Percentiles rank a stretch among this genome's conserved stretches.
Conservation (phyloP, 2,113 vertebrate genomes). For the Phycodurus eques region DNA sequence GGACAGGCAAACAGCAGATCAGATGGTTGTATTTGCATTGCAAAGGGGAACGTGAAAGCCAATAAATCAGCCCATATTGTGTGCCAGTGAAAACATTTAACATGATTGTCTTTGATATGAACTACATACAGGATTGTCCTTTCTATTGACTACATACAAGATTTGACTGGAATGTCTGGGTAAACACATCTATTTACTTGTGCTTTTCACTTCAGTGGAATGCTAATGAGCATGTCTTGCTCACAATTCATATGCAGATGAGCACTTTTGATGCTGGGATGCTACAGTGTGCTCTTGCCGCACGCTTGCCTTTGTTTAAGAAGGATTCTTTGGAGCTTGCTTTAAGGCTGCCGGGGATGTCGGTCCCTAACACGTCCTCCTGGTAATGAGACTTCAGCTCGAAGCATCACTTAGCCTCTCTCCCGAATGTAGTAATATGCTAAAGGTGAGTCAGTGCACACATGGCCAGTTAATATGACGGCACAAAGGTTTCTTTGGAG, state of each 20-base stretch:
- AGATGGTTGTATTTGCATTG: conserved; percentile 14
- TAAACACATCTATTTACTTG: conserved; percentile 43
- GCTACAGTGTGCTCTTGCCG: conserved; percentile 29
- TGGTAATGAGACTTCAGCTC: conserved; percentile 49
- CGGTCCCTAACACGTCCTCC: conserved; percentile 39
- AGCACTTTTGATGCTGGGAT: conserved; percentile 40
- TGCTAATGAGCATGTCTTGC: conserved; percentile 44
- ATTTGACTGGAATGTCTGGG: conserved; percentile 30
- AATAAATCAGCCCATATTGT: background rate
- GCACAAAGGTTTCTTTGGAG: background rate
- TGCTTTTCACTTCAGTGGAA: conserved; percentile 47
- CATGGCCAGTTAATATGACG: conserved; percentile 6
- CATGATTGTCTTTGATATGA: conserved; percentile 8
- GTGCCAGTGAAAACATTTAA: background rate
- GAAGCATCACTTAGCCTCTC: conserved; percentile 34
- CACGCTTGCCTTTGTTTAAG: conserved; percentile 45
- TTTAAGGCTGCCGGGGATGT: conserved; percentile 41
- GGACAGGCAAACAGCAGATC: conserved; percentile 2
- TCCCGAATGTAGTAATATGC: conserved; percentile 15
- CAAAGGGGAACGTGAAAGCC: background rate
- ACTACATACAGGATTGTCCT: conserved; percentile 10
- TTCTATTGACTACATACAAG: conserved; percentile 15
- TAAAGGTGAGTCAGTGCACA: conserved; percentile 11
- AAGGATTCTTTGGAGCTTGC: conserved; percentile 26
- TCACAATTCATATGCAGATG: conserved; percentile 58